Evolutionary conservation across 2,113 vertebrate species (phyloP).

Genomic region (Tachuris rubrigastra): DNA sequence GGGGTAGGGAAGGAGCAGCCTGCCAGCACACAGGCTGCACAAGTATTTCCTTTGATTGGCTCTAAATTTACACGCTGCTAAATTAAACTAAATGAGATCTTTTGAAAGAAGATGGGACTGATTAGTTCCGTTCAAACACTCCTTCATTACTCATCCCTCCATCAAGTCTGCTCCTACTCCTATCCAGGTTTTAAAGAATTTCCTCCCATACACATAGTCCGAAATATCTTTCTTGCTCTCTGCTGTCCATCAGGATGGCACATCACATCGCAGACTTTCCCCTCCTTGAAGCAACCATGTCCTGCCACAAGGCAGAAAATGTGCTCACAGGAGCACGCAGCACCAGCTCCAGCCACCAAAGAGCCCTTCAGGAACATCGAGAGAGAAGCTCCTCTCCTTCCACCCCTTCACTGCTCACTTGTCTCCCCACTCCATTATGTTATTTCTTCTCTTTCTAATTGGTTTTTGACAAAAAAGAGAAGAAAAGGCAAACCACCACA

Average conservation of each 20-base stretch:
- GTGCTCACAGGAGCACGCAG: neutral
- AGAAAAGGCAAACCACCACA: neutral
- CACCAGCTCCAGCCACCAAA: neutral
- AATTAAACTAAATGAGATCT: constrained; percentile 65
- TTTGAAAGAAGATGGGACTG: constrained; percentile 64
- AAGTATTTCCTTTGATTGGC: constrained; percentile 55
- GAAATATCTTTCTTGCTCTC: neutral
- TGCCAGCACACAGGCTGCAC: constrained; percentile 36
- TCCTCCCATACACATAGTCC: neutral
- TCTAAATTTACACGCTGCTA: constrained; percentile 65
- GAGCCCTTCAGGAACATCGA: neutral
- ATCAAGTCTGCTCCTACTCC: constrained; percentile 58
- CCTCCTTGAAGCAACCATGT: neutral
- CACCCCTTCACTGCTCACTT: neutral
- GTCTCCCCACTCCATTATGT: neutral
- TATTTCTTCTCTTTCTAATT: neutral
- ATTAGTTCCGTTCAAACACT: constrained; percentile 68
- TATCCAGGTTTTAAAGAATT: constrained; percentile 46
- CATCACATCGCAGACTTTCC: neutral
- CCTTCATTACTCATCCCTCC: constrained; percentile 64
- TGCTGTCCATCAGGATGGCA: neutral
- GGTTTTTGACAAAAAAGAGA: neutral
- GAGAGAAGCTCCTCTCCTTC: neutral
- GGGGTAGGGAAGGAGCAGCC: neutral
- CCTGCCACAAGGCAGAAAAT: neutral